Percentiles rank a stretch among this genome's conserved stretches.
Conservation (phyloP, 1,140 invertebrate species). For the Pogonomyrmex barbatus region DNA sequence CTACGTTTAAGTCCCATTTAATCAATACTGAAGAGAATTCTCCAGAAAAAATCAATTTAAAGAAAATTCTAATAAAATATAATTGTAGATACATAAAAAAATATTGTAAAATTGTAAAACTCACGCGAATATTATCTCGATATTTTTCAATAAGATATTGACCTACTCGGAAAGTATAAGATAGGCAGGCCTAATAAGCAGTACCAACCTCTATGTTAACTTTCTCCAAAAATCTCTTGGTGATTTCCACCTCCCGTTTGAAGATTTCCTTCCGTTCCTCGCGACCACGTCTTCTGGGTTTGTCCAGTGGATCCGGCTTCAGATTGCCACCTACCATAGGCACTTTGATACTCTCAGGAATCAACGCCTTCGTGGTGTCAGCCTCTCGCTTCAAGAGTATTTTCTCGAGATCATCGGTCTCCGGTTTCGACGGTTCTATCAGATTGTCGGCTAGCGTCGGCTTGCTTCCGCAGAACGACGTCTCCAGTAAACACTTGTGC, state of each 20-base stretch:
- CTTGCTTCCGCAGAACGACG: conserved; percentile 94
- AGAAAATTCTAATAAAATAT: neutral
- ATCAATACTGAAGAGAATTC: neutral
- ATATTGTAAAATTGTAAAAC: neutral
- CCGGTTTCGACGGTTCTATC: conserved; percentile 84
- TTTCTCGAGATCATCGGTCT: conserved; percentile 89
- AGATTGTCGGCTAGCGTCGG: conserved; percentile 85
- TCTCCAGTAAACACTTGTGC: conserved; percentile 95
- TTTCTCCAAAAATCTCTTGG: conserved; percentile 84
- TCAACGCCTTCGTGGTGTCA: conserved; percentile 84
- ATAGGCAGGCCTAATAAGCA: neutral
- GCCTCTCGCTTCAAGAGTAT: conserved; percentile 87
- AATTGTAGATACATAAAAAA: neutral
- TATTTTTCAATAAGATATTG: neutral
- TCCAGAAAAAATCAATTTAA: neutral
- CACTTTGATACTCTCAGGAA: conserved; percentile 83
- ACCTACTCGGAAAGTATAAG: neutral
- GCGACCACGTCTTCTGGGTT: conserved; percentile 81
- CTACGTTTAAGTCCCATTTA: neutral
- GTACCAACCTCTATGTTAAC: conserved; percentile 83
- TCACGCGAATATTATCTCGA: neutral
- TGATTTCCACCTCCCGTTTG: conserved; percentile 85
- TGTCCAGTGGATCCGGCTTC: conserved; percentile 83
- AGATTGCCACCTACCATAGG: conserved; percentile 83
- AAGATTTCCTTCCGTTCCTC: conserved; percentile 85